Percentiles rank a stretch among this genome's conserved stretches.
Conservation (phyloP, 2,113 vertebrate genomes). For the Corapipo altera region DNA sequence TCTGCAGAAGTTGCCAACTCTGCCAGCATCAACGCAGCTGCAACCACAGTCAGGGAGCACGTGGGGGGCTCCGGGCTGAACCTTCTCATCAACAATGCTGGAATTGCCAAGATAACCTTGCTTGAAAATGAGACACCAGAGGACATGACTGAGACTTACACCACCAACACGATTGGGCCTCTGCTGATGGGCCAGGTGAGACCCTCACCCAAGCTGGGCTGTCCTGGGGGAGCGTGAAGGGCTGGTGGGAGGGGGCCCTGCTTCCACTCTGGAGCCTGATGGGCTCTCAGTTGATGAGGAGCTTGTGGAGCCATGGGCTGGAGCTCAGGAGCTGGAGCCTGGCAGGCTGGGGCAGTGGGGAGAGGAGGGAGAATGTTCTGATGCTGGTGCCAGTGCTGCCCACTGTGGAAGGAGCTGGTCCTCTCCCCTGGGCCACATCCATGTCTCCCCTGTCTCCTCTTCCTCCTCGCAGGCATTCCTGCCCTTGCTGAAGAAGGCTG, state of each 20-base stretch:
- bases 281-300: accelerated
- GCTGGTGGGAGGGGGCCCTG: not conserved
- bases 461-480: not conserved
- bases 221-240: not conserved
- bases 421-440: not conserved
- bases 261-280: accelerated
- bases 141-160: not conserved
- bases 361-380: not conserved
- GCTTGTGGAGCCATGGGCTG: accelerated
- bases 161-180: not conserved
- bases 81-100: constrained; percentile 43
- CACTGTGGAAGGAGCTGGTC: not conserved
- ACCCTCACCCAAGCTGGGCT: not conserved
- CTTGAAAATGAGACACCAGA: not conserved
- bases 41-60: not conserved
- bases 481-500: constrained; percentile 31
- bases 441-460: accelerated
- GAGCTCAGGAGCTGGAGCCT: not conserved
- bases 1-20: not conserved
- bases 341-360: not conserved
- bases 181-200: constrained; percentile 52
- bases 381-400: not conserved
- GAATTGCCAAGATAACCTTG: accelerated
- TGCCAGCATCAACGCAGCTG: not conserved
- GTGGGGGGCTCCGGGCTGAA: not conserved